A percentile compares a stretch with the other conserved stretches of the same genome.
phyloP scores from a whole-genome alignment of 1,140 invertebrate genomes.

The Drosophila murphyi region DNA sequence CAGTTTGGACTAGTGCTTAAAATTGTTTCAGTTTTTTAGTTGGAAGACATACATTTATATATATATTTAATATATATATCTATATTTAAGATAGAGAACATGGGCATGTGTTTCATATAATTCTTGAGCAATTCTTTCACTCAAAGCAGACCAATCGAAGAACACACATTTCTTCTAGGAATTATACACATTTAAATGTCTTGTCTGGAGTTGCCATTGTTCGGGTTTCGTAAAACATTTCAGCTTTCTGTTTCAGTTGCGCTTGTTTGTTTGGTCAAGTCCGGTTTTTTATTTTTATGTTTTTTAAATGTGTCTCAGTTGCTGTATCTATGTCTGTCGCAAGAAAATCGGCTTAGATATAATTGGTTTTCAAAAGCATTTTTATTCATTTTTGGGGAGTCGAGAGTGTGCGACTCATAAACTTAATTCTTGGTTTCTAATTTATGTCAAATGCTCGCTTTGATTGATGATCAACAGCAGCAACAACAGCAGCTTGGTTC shows the following conservation, averaged over 20 bases:
- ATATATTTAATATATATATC: no score
- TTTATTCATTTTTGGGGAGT: constrained; percentile 3
- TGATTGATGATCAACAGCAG: constrained; percentile 70
- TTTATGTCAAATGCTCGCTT: constrained; percentile 79
- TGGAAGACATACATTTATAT: no score
- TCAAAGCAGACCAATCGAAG: no score
- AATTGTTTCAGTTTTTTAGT: no score
- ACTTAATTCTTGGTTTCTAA: constrained; percentile 77
- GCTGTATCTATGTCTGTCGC: constrained; percentile 35
- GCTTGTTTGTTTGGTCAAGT: constrained; percentile 12
- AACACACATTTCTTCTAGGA: not conserved
- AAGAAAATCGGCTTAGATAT: constrained; percentile 76
- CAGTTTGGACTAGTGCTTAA: no score
- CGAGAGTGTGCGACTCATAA: constrained; percentile 26
- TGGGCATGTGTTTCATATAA: no score
- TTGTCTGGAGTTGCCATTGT: constrained; percentile 28
- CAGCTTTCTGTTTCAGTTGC: constrained; percentile 40
- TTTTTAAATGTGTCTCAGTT: constrained; percentile 9
- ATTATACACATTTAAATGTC: constrained; percentile 26
- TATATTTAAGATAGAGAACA: no score
- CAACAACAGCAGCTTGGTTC: constrained; percentile 8
- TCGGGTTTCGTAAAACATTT: constrained; percentile 31
- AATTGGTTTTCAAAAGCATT: constrained; percentile 64
- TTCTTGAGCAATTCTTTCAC: no score
- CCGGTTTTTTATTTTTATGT: constrained; percentile 7